phyloP scores from a whole-genome alignment of 2,113 vertebrate genomes.

The Mormoops blainvillei region DNA sequence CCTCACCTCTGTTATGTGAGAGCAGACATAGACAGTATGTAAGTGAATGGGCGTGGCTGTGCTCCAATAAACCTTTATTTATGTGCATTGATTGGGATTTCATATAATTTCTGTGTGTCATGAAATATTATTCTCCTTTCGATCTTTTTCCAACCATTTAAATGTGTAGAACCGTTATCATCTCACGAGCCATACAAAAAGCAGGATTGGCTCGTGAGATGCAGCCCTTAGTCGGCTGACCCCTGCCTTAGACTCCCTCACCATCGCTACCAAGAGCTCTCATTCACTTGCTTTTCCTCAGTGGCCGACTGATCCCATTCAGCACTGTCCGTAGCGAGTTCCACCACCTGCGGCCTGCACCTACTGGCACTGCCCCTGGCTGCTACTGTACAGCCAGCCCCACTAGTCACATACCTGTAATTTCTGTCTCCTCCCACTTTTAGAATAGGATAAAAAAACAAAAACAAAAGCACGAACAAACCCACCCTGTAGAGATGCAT shows the following conservation, averaged over 20 bases:
- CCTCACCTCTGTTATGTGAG: not conserved
- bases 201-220: not conserved
- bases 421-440: not conserved
- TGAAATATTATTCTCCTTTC: not conserved
- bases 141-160: not conserved
- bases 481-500: not conserved
- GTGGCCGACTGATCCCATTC: not conserved
- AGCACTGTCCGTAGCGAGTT: no score
- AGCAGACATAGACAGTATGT: rapidly evolving
- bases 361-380: not conserved
- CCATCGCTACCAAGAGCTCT: rapidly evolving
- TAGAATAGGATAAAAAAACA: not conserved
- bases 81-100: not conserved
- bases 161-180: not conserved
- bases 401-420: not conserved
- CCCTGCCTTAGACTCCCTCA: not conserved
- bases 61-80: not conserved
- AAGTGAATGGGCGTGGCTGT: not conserved
- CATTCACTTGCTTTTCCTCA: not conserved
- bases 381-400: not conserved
- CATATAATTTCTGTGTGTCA: not conserved
- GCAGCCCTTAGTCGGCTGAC: rapidly evolving
- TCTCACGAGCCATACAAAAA: not conserved
- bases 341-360: not conserved
- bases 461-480: not conserved